Conservation (phyloP, 1,140 invertebrate species). For the Caenorhabditis tropicalis region DNA sequence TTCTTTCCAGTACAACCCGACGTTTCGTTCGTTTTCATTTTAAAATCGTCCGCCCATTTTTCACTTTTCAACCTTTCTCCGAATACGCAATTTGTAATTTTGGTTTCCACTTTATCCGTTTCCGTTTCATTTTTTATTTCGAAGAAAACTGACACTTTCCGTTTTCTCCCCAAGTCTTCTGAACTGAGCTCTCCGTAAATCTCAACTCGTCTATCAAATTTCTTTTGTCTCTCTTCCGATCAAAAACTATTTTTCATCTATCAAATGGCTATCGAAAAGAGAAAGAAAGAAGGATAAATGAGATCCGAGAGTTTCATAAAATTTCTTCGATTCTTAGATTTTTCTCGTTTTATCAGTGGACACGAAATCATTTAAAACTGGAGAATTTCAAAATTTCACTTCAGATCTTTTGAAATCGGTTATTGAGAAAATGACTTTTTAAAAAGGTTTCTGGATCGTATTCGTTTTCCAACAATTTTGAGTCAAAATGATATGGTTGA, state of each 20-base stretch:
- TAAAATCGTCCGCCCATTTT: neutral
- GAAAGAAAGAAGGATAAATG: neutral
- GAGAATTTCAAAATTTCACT: no score
- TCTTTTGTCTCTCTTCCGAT: neutral
- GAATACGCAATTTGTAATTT: neutral
- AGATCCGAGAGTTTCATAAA: neutral
- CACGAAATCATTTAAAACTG: no score
- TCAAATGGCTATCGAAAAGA: neutral
- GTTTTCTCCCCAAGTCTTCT: no score
- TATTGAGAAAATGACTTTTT: no score
- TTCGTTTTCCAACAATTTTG: no score
- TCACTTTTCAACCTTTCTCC: neutral
- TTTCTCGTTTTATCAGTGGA: no score
- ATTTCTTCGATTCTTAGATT: neutral
- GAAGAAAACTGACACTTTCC: neutral
- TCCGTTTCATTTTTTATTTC: neutral
- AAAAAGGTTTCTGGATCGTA: no score
- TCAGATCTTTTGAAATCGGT: no score
- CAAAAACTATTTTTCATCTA: slow-evolving; percentile 8
- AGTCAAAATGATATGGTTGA: no score
- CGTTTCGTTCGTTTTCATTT: neutral
- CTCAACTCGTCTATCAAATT: slow-evolving; percentile 4
- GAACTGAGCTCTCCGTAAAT: neutral
- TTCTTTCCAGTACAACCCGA: neutral
- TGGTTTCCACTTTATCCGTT: neutral